A percentile compares a stretch with the other conserved stretches of the same genome.
These are phyloP conservation scores for Marcusenius ussheri DNA, from an alignment of 2,113 vertebrate species.

Conservation along the genomic window DNA sequence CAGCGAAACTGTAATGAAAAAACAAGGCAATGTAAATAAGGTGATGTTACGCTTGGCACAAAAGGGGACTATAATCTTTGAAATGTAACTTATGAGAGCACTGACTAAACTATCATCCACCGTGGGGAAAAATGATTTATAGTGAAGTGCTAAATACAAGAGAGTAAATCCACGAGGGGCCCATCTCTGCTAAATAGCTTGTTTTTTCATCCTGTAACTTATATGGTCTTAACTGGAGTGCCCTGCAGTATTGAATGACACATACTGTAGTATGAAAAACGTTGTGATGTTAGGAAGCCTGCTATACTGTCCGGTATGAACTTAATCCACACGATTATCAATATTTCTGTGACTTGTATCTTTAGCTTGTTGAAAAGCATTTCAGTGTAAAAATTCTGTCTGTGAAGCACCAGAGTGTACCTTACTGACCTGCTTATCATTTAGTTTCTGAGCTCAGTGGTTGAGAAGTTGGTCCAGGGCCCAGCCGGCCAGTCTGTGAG, in stretches of 20 bases:
- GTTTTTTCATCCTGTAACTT: slow-evolving; percentile 25
- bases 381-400: neutral
- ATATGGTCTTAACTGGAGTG: neutral
- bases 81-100: slow-evolving; percentile 30
- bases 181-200: slow-evolving; percentile 21
- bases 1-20: slow-evolving; percentile 29
- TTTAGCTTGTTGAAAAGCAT: neutral
- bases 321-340: slow-evolving; percentile 11
- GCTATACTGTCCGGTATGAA: neutral
- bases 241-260: neutral
- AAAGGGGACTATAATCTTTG: slow-evolving; percentile 23
- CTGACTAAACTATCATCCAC: slow-evolving; percentile 20
- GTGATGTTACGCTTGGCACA: slow-evolving; percentile 35
- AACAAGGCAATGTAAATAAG: slow-evolving; percentile 33
- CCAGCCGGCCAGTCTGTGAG: neutral
- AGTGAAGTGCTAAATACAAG: slow-evolving; percentile 22
- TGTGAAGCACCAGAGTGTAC: neutral
- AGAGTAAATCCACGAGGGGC: slow-evolving; percentile 15
- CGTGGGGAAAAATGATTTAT: slow-evolving; percentile 18
- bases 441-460: neutral
- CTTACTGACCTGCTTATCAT: neutral
- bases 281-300: neutral
- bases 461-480: neutral
- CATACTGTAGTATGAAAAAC: neutral
- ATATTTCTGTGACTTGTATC: neutral